Base-by-base conservation (phyloP, 2,113 vertebrate genomes). In the Ahaetulla prasina region DNA sequence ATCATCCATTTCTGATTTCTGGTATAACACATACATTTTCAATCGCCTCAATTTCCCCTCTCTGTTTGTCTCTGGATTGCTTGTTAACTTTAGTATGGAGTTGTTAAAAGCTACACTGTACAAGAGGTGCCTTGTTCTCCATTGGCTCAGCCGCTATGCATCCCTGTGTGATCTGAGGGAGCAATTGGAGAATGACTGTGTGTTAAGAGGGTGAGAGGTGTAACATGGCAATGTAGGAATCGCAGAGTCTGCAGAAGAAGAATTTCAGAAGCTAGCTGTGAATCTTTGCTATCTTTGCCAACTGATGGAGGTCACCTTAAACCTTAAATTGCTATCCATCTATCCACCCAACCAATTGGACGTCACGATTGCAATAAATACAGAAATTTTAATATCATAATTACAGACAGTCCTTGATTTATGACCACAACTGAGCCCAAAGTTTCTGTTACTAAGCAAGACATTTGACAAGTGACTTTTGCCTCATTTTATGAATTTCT, bases 51-150 rank as follows among this genome's bases (percentile, higher is more conserved):
- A 20, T 85, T 89, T 23, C 53, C 43, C 30, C 0, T 30, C 47
- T 35, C 27, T 27, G 55, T 47, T 50, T 20, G 45, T 53, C 53
- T 60, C 16, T 47, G 16, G 23, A 14, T 6, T 25, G 45, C 53
- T 85, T 89, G 43, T 49, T 47, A 49, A 49, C 45, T 89, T 89
- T 85, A 60, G 74, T 80, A 85, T 54, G 10, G 22, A 10, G 53
- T n/a, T 85, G 74, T 89, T 88, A 86, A 92, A 92, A 85, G 74
- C 23, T 12, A 54, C 27, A 27, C 4, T 8, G 50, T 53, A 92
- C n/a, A 92, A 85, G n/a, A 43, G 88, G 2, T 5, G 53, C 18
- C 88, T 92, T 92, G 92, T 92, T 89, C 74, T 89, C 45, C 35
- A 11, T 12, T 35, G 50, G 11, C 22, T 47, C 23, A 30, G 47